Evolutionary conservation across 1,140 invertebrate species (phyloP).

Genomic region (Nebria ingens): DNA sequence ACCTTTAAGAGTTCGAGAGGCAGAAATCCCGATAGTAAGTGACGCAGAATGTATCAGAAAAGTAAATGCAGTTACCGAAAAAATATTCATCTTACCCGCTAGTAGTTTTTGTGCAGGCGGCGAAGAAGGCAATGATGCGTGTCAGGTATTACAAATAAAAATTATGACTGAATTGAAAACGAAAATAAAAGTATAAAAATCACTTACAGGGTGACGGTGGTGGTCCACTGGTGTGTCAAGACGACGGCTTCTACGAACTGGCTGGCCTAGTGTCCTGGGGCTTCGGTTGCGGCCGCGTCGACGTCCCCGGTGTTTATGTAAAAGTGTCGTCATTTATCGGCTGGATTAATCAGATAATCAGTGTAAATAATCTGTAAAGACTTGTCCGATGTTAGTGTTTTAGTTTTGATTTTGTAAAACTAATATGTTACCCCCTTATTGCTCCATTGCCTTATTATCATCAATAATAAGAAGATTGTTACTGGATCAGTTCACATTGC

Average conservation of each 20-base stretch:
- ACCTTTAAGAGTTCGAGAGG: conserved; percentile 76
- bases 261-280: conserved; percentile 87
- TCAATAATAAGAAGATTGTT: no score
- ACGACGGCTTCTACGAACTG: conserved; percentile 85
- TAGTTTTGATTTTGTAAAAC: not conserved
- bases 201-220: conserved; percentile 74
- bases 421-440: not conserved
- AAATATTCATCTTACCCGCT: conserved; percentile 84
- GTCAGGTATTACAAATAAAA: conserved; percentile 53
- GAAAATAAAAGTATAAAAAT: conserved; percentile 3
- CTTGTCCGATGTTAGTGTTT: conserved; percentile 1
- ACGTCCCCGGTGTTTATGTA: conserved; percentile 88
- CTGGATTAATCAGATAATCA: conserved; percentile 95
- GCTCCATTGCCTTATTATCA: not conserved
- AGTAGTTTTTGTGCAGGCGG: conserved; percentile 90
- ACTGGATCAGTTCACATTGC: no score
- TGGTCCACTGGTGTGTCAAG: conserved; percentile 82
- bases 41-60: conserved; percentile 84
- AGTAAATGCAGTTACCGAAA: conserved; percentile 87
- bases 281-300: conserved; percentile 78
- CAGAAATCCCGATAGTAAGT: conserved; percentile 86
- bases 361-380: conserved; percentile 76
- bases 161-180: not conserved
- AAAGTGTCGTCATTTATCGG: conserved; percentile 90
- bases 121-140: conserved; percentile 85